Evolutionary conservation across 2,888 invertebrate genomes (phyloP).

Genomic region (Diarsia dahlii): DNA sequence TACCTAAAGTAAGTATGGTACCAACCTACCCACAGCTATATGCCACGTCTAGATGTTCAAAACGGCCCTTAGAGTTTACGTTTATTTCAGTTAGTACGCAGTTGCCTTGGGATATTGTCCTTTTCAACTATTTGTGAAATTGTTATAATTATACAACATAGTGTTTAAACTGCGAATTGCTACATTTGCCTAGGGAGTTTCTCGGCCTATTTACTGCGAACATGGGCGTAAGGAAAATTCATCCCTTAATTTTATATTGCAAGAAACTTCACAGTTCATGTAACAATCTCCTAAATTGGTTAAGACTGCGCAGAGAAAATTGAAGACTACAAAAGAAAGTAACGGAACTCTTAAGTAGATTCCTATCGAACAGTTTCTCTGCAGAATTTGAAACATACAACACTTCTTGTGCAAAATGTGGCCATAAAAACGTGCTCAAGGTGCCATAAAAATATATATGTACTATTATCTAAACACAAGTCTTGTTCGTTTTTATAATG

Average conservation of each 20-base stretch:
- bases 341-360: constrained; percentile 4
- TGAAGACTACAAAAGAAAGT: constrained; percentile 19
- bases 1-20: neutral
- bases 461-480: constrained; percentile 64
- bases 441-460: constrained; percentile 58
- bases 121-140: constrained; percentile 67
- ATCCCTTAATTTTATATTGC: constrained; percentile 62
- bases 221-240: constrained; percentile 59
- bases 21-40: neutral
- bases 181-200: constrained; percentile 56
- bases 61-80: constrained; percentile 58
- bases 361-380: constrained; percentile 27
- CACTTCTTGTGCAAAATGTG: constrained; percentile 53
- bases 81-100: constrained; percentile 61
- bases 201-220: constrained; percentile 55
- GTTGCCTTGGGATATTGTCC: constrained; percentile 59
- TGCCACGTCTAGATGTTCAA: constrained; percentile 45
- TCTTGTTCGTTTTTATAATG: constrained; percentile 74
- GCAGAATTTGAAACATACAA: constrained; percentile 33
- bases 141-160: constrained; percentile 66
- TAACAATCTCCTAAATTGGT: constrained; percentile 29
- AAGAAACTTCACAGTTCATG: constrained; percentile 56
- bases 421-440: constrained; percentile 60
- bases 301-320: constrained; percentile 8
- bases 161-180: constrained; percentile 63